Percentiles rank a stretch among this genome's conserved stretches.
phyloP scores from a whole-genome alignment of 2,888 invertebrate genomes.

The Lymantria dispar region DNA sequence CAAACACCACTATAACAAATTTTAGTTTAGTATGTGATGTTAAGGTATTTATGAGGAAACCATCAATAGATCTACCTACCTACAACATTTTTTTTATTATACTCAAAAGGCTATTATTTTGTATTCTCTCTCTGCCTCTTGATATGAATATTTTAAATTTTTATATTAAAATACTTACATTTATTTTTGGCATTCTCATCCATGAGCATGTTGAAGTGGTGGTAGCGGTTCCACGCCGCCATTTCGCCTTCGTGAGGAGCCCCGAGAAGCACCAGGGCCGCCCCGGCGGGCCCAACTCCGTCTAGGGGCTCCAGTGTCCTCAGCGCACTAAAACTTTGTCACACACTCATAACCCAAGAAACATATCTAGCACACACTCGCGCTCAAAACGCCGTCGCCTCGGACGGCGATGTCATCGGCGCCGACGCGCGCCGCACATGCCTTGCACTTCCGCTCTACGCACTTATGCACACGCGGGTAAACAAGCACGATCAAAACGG shows the following conservation, averaged over 20 bases:
- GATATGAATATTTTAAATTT: neutral
- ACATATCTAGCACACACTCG: conserved; percentile 75
- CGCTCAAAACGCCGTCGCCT: conserved; percentile 66
- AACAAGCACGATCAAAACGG: conserved; percentile 75
- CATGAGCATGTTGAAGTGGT: conserved; percentile 87
- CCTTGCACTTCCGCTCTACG: conserved; percentile 78
- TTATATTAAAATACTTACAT: conserved; percentile 73
- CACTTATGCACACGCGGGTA: conserved; percentile 79
- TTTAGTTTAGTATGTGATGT: neutral
- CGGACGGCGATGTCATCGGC: conserved; percentile 75
- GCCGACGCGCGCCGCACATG: conserved; percentile 72
- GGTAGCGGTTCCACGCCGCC: conserved; percentile 89
- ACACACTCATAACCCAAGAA: conserved; percentile 80
- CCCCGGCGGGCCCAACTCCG: conserved; percentile 83
- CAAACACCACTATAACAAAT: too few relatives aligned
- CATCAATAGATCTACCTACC: neutral
- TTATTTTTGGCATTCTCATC: conserved; percentile 87
- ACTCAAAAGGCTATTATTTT: neutral
- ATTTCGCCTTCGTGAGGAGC: conserved; percentile 84
- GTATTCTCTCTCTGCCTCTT: neutral
- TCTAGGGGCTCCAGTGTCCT: conserved; percentile 85
- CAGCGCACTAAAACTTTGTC: conserved; percentile 76
- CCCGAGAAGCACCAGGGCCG: conserved; percentile 83
- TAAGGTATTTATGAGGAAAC: neutral
- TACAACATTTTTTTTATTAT: neutral